Conservation (phyloP, 2,888 invertebrate genomes). For the Mesoligia furuncula region DNA sequence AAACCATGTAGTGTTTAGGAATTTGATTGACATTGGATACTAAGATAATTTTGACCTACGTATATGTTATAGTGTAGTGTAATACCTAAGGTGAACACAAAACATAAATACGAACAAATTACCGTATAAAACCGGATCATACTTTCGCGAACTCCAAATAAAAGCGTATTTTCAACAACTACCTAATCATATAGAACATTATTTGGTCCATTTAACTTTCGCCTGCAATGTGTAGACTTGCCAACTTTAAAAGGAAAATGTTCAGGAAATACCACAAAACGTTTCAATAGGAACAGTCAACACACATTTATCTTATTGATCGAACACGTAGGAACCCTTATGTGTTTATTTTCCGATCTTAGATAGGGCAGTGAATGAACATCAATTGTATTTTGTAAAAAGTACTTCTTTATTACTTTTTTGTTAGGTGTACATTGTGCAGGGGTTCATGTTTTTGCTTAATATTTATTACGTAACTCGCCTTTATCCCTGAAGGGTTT, state of each 20-base stretch:
- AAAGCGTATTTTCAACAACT: conserved; percentile 4
- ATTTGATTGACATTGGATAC: neutral
- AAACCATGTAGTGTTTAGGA: neutral
- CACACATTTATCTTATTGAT: conserved; percentile 42
- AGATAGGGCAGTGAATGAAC: conserved; percentile 23
- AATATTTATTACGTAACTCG: neutral
- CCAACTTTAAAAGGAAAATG: conserved; percentile 49
- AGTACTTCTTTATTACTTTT: conserved; percentile 13
- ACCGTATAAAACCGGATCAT: neutral
- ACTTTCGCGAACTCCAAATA: conserved; percentile 12
- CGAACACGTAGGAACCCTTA: conserved; percentile 2
- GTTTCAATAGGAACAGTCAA: conserved; percentile 46
- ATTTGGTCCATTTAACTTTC: conserved; percentile 48
- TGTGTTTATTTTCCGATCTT: conserved; percentile 31
- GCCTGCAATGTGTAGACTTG: conserved; percentile 32
- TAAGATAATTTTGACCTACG: neutral
- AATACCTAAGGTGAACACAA: too few species aligned
- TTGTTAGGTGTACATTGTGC: neutral
- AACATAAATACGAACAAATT: neutral
- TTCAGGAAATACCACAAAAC: conserved; percentile 24
- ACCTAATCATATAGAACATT: conserved; percentile 44
- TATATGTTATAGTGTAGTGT: neutral
- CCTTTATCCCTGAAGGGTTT: neutral
- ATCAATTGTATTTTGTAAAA: conserved; percentile 3
- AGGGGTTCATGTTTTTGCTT: neutral